Evolutionary conservation across 2,888 invertebrate genomes (phyloP).

Genomic region (Metopia argyrocephala): DNA sequence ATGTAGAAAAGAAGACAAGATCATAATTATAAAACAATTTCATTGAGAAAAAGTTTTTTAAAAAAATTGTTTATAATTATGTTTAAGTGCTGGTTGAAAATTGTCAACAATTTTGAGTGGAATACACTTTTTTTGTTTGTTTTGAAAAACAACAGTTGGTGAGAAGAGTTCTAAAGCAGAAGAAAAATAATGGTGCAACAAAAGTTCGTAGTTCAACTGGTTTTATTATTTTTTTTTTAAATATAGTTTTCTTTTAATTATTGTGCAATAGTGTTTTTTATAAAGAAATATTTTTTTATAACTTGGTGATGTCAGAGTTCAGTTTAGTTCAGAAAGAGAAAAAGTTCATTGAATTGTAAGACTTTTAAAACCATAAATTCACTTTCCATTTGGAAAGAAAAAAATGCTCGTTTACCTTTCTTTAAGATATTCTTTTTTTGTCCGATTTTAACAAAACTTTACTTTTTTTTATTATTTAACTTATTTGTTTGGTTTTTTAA

Average conservation of each 20-base stretch:
- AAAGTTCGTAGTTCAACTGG: not conserved
- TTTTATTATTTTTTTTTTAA: not conserved
- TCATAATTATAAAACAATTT: not conserved
- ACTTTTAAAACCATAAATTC: conserved; percentile 21
- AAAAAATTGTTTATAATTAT: too few relatives aligned
- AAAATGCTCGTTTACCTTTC: conserved; percentile 56
- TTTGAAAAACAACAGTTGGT: conserved; percentile 43
- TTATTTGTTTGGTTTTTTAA: conserved; percentile 4
- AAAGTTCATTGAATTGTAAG: not conserved
- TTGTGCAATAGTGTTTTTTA: conserved; percentile 34
- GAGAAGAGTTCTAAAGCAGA: conserved; percentile 35
- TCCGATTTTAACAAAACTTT: conserved; percentile 9
- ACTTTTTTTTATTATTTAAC: conserved; percentile 19
- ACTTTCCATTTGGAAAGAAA: conserved; percentile 30
- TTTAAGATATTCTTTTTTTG: conserved; percentile 18
- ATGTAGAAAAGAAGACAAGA: not conserved
- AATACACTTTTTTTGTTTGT: not conserved
- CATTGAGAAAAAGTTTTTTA: not conserved
- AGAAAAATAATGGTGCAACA: conserved; percentile 23
- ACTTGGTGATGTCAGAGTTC: conserved; percentile 27
- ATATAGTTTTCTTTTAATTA: conserved; percentile 1
- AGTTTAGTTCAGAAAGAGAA: conserved; percentile 4
- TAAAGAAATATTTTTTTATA: conserved; percentile 6
- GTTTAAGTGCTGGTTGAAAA: not conserved
- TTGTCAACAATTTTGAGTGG: not conserved